Conservation (phyloP, 2,113 vertebrate species). For the Malaclemys terrapin region DNA sequence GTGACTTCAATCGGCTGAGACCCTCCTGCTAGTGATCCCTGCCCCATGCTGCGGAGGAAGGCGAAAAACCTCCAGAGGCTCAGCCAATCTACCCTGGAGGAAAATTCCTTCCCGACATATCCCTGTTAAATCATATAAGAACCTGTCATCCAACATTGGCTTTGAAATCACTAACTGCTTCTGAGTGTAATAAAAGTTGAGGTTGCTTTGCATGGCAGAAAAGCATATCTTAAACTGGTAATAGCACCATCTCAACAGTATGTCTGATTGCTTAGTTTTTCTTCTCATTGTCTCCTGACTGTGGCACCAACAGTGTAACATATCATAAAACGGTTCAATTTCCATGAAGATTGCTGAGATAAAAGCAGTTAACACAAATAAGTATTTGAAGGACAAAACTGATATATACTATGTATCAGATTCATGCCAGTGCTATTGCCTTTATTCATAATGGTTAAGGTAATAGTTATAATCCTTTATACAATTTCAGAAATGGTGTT, state of each 20-base stretch:
- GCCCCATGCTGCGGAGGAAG: too few relatives aligned
- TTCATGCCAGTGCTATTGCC: slow-evolving; percentile 1
- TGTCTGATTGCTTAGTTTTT: neutral
- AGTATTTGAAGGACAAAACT: slow-evolving; percentile 17
- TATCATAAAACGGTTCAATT: slow-evolving; percentile 7
- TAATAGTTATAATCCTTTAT: neutral
- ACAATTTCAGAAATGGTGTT: neutral
- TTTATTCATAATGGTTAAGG: neutral
- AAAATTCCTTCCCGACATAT: too few relatives aligned
- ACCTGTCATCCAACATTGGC: neutral
- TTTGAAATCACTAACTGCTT: neutral
- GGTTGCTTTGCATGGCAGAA: neutral
- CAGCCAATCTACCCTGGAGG: too few relatives aligned
- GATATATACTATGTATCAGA: neutral
- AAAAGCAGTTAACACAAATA: neutral
- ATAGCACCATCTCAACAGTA: neutral
- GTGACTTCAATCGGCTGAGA: too few relatives aligned
- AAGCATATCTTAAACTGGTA: neutral
- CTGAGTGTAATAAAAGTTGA: neutral
- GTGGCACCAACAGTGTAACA: neutral
- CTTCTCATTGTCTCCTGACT: neutral
- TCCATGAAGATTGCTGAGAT: neutral
- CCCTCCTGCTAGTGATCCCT: too few relatives aligned
- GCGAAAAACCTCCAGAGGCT: too few relatives aligned
- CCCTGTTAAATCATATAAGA: neutral